Evolutionary conservation across 2,888 invertebrate species (phyloP).

Genomic region (Colostygia pectinataria): DNA sequence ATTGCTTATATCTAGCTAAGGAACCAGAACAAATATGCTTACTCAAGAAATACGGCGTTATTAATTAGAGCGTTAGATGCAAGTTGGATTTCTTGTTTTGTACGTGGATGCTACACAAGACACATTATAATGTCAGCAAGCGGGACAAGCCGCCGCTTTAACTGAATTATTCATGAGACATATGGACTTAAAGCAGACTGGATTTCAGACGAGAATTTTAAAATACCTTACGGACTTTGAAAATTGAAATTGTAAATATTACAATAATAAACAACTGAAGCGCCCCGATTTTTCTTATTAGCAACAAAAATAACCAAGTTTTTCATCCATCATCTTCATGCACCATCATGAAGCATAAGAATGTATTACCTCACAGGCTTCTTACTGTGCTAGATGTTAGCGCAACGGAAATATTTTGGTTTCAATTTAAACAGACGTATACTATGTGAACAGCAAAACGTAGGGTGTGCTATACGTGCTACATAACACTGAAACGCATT

Average conservation of each 20-base stretch:
- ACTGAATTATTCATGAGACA: slow-evolving; percentile 80
- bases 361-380: no score
- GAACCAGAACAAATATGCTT: not conserved
- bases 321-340: no score
- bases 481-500: no score
- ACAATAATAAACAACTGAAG: slow-evolving; percentile 43
- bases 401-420: no score
- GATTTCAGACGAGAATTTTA: slow-evolving; percentile 80
- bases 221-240: slow-evolving; percentile 73
- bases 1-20: no score
- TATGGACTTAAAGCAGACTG: slow-evolving; percentile 81
- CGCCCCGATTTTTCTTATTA: not conserved
- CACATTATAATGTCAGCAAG: slow-evolving; percentile 59
- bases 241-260: slow-evolving; percentile 71
- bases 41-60: not conserved
- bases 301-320: no score
- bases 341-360: no score
- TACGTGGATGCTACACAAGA: slow-evolving; percentile 33
- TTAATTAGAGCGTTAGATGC: slow-evolving; percentile 21
- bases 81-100: slow-evolving; percentile 41
- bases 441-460: no score
- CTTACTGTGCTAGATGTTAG: no score
- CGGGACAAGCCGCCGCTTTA: slow-evolving; percentile 67
- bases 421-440: no score
- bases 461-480: no score